These are phyloP conservation scores for Atherix ibis DNA, from an alignment of 2,888 invertebrate species.

Conservation along the genomic window DNA sequence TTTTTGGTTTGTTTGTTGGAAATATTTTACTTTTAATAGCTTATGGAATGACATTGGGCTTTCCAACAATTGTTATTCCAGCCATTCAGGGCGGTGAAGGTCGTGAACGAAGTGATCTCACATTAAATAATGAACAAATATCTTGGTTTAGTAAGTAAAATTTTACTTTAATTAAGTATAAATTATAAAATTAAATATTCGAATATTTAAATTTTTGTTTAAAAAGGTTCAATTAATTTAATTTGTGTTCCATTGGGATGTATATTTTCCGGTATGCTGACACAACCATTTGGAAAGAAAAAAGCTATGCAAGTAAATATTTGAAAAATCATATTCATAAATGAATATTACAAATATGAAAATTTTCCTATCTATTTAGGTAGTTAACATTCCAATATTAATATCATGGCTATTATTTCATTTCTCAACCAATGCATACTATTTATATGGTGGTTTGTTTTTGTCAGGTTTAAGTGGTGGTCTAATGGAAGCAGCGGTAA, in stretches of 20 bases:
- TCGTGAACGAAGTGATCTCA: constrained; percentile 31
- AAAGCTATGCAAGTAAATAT: constrained; percentile 48
- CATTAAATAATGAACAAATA: constrained; percentile 44
- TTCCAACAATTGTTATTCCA: constrained; percentile 66
- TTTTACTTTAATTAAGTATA: background rate
- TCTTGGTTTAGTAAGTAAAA: constrained; percentile 57
- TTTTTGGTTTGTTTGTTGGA: background rate
- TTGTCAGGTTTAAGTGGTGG: constrained; percentile 64
- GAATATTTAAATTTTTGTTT: constrained; percentile 2
- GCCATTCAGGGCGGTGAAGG: constrained; percentile 42
- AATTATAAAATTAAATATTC: background rate
- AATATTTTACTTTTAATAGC: constrained; percentile 27
- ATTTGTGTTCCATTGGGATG: constrained; percentile 70
- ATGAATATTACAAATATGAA: background rate
- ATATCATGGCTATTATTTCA: constrained; percentile 59
- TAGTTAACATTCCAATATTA: constrained; percentile 57
- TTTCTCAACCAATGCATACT: constrained; percentile 42
- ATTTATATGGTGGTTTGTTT: constrained; percentile 52
- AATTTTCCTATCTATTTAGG: constrained; percentile 16
- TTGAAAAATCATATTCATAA: background rate
- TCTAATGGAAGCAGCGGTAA: constrained; percentile 65
- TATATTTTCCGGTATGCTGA: constrained; percentile 53
- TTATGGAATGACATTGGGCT: constrained; percentile 68
- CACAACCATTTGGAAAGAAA: constrained; percentile 54
- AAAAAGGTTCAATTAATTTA: constrained; percentile 58